These are phyloP conservation scores for Nephila pilipes DNA, from an alignment of 1,140 invertebrate genomes.

Conservation along the genomic window DNA sequence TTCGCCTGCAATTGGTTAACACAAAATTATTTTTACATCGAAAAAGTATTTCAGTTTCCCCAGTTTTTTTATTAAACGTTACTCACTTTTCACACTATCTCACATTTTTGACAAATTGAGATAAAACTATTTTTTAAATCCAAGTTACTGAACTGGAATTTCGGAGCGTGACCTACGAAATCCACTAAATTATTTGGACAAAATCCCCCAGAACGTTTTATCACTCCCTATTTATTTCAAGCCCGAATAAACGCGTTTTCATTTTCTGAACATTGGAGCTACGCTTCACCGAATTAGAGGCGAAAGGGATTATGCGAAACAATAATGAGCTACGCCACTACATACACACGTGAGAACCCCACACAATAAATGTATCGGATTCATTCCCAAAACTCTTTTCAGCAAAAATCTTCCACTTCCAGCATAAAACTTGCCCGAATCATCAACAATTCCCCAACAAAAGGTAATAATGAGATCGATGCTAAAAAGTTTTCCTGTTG, in stretches of 20 bases:
- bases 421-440: slow-evolving; percentile 10
- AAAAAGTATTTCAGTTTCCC: too few species aligned
- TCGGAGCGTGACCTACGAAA: neutral
- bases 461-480: slow-evolving; percentile 74
- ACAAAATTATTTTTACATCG: too few species aligned
- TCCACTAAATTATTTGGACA: neutral
- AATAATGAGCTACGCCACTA: slow-evolving; percentile 62
- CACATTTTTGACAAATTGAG: too few species aligned
- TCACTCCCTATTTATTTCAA: slow-evolving; percentile 73
- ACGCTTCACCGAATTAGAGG: slow-evolving; percentile 70
- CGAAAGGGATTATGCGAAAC: slow-evolving; percentile 68
- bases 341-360: slow-evolving; percentile 10
- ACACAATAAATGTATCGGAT: slow-evolving; percentile 65
- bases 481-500: slow-evolving; percentile 31
- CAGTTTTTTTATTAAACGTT: too few species aligned
- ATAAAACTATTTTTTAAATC: too few species aligned
- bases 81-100: too few species aligned
- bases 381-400: slow-evolving; percentile 19
- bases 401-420: slow-evolving; percentile 9
- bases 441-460: slow-evolving; percentile 53
- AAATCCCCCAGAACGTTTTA: slow-evolving; percentile 56
- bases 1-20: too few species aligned
- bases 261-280: slow-evolving; percentile 60
- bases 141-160: too few species aligned
- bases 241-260: slow-evolving; percentile 73